Conservation (phyloP, 2,888 invertebrate species). For the Hypolimnas misippus region DNA sequence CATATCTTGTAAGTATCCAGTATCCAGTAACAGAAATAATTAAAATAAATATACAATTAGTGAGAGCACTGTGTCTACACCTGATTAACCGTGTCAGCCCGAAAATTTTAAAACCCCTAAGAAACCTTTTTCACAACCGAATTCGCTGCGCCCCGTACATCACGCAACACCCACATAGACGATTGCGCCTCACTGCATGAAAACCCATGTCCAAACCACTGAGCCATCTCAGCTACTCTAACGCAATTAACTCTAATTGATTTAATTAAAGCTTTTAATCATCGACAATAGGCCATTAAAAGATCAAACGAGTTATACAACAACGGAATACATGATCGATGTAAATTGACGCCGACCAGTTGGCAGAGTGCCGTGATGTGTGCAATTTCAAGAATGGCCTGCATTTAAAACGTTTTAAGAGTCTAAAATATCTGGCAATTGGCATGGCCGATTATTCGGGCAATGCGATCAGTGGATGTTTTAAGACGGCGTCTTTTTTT, state of each 20-base stretch:
- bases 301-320: constrained; percentile 12
- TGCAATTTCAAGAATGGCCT: constrained; percentile 37
- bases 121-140: no score
- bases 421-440: constrained; percentile 35
- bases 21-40: no score
- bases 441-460: constrained; percentile 18
- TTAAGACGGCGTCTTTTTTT: no score
- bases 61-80: no score
- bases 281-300: constrained; percentile 7
- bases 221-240: neutral
- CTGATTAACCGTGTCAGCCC: no score
- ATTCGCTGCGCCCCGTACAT: no score
- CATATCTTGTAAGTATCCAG: no score
- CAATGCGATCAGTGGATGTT: constrained; percentile 5
- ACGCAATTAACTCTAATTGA: neutral
- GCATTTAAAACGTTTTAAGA: constrained; percentile 37
- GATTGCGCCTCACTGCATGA: no score
- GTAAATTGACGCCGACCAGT: constrained; percentile 33
- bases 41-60: no score
- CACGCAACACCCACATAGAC: no score
- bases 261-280: neutral
- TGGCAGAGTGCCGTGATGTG: constrained; percentile 41
- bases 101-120: no score
- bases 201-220: neutral
- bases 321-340: constrained; percentile 12